phyloP scores from a whole-genome alignment of 2,888 invertebrate species.

The Drosophila pullipes region DNA sequence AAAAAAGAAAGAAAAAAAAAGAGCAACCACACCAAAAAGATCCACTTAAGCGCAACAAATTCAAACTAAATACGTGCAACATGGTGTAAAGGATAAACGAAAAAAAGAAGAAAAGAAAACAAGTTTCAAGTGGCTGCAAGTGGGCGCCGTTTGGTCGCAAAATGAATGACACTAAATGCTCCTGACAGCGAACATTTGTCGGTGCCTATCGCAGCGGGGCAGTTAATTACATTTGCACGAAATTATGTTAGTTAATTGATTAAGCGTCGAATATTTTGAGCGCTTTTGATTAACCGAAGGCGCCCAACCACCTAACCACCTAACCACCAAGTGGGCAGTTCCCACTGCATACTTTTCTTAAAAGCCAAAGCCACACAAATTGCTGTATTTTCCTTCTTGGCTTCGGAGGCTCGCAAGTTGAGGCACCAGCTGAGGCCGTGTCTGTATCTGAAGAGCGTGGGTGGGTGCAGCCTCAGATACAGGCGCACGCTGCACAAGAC shows the following conservation, averaged over 20 bases:
- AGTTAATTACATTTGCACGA: conserved; percentile 81
- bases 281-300: conserved; percentile 39
- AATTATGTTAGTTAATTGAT: conserved; percentile 77
- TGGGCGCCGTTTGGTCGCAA: conserved; percentile 67
- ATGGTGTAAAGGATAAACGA: conserved; percentile 7
- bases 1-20: not conserved
- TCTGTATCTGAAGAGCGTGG: not conserved
- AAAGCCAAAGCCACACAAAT: conserved; percentile 45
- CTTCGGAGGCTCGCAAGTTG: not conserved
- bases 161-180: conserved; percentile 79
- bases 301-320: conserved; percentile 9
- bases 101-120: conserved; percentile 49
- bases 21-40: conserved; percentile 15
- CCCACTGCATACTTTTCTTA: conserved; percentile 52
- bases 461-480: conserved; percentile 5
- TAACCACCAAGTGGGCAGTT: conserved; percentile 29
- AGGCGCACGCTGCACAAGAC: conserved; percentile 4
- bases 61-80: conserved; percentile 22
- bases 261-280: conserved; percentile 66
- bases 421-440: not conserved
- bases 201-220: conserved; percentile 62
- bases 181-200: conserved; percentile 79
- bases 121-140: conserved; percentile 47
- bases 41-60: conserved; percentile 34
- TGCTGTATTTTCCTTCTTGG: conserved; percentile 31